These are phyloP conservation scores for Huso huso DNA, from an alignment of 2,797 vertebrate species.

Conservation along the genomic window DNA sequence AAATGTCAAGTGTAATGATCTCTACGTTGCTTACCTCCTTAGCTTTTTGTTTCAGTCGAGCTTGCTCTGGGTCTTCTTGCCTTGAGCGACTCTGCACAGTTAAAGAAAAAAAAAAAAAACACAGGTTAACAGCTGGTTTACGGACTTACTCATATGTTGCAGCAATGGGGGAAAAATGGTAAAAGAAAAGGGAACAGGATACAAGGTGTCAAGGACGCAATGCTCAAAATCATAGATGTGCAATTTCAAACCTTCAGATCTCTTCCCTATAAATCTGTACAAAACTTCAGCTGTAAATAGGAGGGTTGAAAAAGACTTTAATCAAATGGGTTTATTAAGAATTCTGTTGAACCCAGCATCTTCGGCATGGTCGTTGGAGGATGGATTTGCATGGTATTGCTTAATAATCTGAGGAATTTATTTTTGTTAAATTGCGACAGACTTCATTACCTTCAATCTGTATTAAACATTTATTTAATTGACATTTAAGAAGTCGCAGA, in stretches of 20 bases:
- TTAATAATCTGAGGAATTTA: too few relatives aligned
- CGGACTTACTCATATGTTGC: constrained; percentile 74
- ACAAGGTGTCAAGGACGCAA: constrained; percentile 71
- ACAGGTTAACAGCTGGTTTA: constrained; percentile 89
- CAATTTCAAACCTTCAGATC: constrained; percentile 56
- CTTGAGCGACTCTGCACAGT: constrained; percentile 77
- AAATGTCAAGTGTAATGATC: constrained; percentile 96
- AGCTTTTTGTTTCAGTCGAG: constrained; percentile 85
- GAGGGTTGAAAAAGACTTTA: constrained; percentile 56
- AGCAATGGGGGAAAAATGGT: constrained; percentile 68
- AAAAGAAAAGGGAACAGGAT: constrained; percentile 64
- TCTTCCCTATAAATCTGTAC: constrained; percentile 65
- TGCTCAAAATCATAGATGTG: constrained; percentile 63
- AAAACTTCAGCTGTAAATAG: constrained; percentile 70
- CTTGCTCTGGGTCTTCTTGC: constrained; percentile 91
- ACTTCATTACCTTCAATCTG: too few relatives aligned
- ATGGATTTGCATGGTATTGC: too few relatives aligned
- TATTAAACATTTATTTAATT: too few relatives aligned
- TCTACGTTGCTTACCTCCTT: constrained; percentile 80
- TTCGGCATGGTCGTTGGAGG: too few relatives aligned
- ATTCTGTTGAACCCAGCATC: constrained; percentile 47
- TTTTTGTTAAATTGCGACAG: too few relatives aligned
- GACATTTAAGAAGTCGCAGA: too few relatives aligned
- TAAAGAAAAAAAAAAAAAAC: constrained; percentile 44
- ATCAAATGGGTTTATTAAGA: constrained; percentile 69